These are phyloP conservation scores for Otis tarda DNA, from an alignment of 2,113 vertebrate genomes.

Conservation along the genomic window DNA sequence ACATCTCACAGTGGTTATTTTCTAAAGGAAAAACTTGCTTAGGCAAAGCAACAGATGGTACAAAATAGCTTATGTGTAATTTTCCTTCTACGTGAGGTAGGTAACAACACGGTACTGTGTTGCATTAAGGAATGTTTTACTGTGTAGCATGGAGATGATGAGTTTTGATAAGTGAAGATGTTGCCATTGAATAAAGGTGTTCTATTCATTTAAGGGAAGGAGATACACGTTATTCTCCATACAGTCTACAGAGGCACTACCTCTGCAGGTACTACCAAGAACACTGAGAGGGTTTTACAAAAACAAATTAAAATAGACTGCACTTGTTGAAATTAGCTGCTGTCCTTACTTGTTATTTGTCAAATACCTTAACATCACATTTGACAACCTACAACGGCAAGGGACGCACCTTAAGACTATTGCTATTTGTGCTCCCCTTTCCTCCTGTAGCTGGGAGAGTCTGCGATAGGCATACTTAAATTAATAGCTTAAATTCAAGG, in stretches of 20 bases:
- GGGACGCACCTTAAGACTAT: background rate
- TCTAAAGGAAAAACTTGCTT: background rate
- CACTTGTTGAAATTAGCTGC: background rate
- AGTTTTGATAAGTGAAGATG: constrained; percentile 1
- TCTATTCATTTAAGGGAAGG: background rate
- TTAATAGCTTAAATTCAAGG: background rate
- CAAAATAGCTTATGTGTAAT: background rate
- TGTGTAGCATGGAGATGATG: background rate
- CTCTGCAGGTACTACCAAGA: background rate
- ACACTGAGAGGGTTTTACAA: background rate
- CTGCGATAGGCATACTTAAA: background rate
- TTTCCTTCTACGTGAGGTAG: background rate
- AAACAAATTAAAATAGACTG: background rate
- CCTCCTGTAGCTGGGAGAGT: background rate
- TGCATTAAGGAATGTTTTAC: background rate
- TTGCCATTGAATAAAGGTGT: background rate
- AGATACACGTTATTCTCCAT: background rate
- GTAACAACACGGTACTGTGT: background rate
- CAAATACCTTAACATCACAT: background rate
- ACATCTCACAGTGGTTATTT: background rate
- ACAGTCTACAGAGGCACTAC: background rate
- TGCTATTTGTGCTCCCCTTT: background rate
- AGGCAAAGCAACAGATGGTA: background rate
- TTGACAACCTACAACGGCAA: background rate
- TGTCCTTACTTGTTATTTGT: background rate